Evolutionary conservation across 2,888 invertebrate genomes (phyloP).

Genomic region (Cabera pusaria): DNA sequence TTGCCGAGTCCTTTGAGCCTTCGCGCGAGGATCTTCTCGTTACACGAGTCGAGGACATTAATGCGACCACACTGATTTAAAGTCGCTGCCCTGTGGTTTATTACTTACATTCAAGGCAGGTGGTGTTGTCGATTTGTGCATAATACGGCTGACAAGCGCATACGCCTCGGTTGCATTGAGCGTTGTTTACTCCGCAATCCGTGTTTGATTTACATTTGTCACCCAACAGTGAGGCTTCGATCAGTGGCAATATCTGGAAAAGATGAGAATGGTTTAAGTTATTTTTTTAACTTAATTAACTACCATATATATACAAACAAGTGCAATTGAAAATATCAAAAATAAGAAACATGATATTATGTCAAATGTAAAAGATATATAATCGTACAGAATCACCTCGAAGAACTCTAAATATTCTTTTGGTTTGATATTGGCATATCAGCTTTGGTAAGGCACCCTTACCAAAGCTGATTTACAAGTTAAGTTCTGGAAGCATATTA

Average conservation of each 20-base stretch:
- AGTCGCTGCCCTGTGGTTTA: not conserved
- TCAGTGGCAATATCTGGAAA: conserved; percentile 56
- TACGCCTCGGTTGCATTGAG: conserved; percentile 86
- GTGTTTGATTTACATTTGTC: conserved; percentile 84
- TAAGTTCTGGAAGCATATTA: conserved; percentile 39
- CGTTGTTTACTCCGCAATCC: conserved; percentile 86
- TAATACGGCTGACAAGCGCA: conserved; percentile 93
- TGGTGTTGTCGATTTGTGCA: conserved; percentile 89
- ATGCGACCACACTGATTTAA: not conserved
- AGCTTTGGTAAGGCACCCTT: conserved; percentile 33
- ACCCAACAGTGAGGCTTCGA: conserved; percentile 74
- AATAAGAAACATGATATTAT: not conserved
- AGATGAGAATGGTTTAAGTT: conserved; percentile 21
- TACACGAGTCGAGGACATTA: conserved; percentile 4
- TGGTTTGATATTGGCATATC: conserved; percentile 34
- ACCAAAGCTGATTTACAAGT: conserved; percentile 40
- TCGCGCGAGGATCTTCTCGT: conserved; percentile 6
- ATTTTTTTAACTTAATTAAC: no score
- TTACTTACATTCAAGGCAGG: conserved; percentile 92
- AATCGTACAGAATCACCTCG: not conserved
- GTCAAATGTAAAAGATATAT: not conserved
- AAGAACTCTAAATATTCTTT: conserved; percentile 5
- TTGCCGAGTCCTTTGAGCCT: conserved; percentile 11
- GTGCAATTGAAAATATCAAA: no score
- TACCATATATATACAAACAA: no score